A percentile compares a stretch with the other conserved stretches of the same genome.
These are phyloP conservation scores for Lineus longissimus DNA, from an alignment of 1,140 invertebrate species.

Conservation along the genomic window DNA sequence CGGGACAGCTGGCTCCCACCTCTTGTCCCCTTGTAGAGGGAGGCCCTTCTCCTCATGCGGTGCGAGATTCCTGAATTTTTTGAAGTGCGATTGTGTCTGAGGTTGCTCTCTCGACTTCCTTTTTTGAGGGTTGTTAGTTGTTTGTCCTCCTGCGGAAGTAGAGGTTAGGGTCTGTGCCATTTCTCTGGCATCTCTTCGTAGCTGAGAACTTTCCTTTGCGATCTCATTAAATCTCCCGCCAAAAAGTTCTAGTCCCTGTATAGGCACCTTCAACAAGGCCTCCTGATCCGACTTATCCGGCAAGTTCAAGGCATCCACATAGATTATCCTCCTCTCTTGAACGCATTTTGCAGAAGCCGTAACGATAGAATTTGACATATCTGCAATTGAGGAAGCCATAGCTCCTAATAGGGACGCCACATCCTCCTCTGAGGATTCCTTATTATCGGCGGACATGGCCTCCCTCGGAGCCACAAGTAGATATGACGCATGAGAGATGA, in stretches of 20 bases:
- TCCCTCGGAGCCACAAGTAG: not conserved
- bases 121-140: too few species aligned
- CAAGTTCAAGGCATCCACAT: not conserved
- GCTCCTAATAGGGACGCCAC: not conserved
- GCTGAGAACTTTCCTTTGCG: too few species aligned
- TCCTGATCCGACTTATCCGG: conserved; percentile 1
- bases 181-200: too few species aligned
- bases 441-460: not conserved
- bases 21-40: too few species aligned
- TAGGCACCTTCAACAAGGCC: conserved; percentile 4
- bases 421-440: not conserved
- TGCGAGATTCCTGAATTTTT: too few species aligned
- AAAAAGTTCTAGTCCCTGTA: not conserved
- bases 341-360: conserved; percentile 3
- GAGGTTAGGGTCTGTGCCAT: too few species aligned
- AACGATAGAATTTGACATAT: not conserved
- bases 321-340: not conserved
- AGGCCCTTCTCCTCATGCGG: too few species aligned
- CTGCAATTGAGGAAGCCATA: not conserved
- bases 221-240: too few species aligned
- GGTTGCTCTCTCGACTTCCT: too few species aligned
- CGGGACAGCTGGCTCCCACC: too few species aligned
- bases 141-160: too few species aligned
- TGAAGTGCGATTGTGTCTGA: too few species aligned
- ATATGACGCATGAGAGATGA: not conserved